Evolutionary conservation across 2,113 vertebrate species (phyloP).

Genomic region (Semnornis frantzii): DNA sequence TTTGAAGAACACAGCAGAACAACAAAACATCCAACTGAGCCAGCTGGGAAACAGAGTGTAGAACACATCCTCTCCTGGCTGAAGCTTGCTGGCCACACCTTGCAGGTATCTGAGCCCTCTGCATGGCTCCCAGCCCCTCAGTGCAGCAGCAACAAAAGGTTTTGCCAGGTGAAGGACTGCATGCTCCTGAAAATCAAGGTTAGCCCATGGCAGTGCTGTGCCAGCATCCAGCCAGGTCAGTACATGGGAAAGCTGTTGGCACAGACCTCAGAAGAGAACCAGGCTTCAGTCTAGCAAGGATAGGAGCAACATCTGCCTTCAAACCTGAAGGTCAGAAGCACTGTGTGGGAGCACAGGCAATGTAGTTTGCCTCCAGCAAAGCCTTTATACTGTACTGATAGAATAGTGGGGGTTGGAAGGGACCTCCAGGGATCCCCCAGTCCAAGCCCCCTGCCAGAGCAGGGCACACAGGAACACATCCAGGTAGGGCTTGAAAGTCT

Average conservation of each 20-base stretch:
- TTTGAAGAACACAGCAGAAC: not conserved
- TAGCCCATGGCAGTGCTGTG: not conserved
- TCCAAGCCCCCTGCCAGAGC: too few relatives aligned
- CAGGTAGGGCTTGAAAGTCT: too few relatives aligned
- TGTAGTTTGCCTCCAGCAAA: not conserved
- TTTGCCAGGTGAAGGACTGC: not conserved
- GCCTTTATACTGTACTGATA: not conserved
- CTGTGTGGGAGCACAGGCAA: not conserved
- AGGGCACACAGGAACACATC: too few relatives aligned
- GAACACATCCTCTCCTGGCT: not conserved
- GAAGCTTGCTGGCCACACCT: not conserved
- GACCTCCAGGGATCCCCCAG: too few relatives aligned
- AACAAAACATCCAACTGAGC: not conserved
- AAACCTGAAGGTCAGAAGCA: not conserved
- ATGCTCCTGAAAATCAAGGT: not conserved
- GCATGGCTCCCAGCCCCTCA: not conserved
- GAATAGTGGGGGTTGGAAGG: too few relatives aligned
- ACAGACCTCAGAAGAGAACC: not conserved
- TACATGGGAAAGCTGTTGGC: not conserved
- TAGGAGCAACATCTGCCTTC: not conserved
- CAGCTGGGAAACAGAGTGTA: not conserved
- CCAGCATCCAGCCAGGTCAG: not conserved
- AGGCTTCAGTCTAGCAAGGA: not conserved
- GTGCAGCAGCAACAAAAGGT: not conserved
- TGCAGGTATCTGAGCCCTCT: not conserved